Evolutionary conservation across 1,140 invertebrate species (phyloP), one percentile per base, ranked within the genome.

Genomic region (Calycopis cecrops): DNA sequence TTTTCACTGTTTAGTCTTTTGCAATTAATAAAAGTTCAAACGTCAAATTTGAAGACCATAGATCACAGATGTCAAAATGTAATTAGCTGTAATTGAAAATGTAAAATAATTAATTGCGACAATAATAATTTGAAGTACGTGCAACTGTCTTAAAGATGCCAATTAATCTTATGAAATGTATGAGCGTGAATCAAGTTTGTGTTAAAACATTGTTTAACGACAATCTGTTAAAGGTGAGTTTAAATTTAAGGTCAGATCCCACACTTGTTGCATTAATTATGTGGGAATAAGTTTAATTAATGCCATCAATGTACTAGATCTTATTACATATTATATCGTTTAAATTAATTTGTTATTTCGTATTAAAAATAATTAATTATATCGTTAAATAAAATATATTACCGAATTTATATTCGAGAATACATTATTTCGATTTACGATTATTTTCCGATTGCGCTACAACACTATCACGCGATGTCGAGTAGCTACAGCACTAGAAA

Each of bases 401-500:
- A 28, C 21, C 21, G 2, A 28, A 3, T 28, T 28, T 28, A 28
- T 28, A 28, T 3, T 28, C 21, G 21, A 28, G 21, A 28, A 28
- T 28, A 6, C 21, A 28, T 28, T 28, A 28, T 28, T 28, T 28
- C 21, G 21, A 28, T 28, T n/a, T 3, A 6, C 21, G 21, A 28
- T 28, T 6, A 28, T 2, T 28, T 28, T 28, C 21, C 21, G 21
- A 28, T 28, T 3, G 6, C 21, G 21, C 21, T n/a, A 28, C 21
- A 28, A 2, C 21, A 28, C 21, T 28, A 28, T 28, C 21, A 3
- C 6, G 6, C 21, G 16, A 28, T 42, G 52, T 55, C 48, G 35
- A 48, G 12, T 21, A 52, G 58, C 35, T 60, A 60, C 48, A 51
- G 48, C 53, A 51, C 57, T 59, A 59, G 12, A 56, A 61, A 57